phyloP scores from a whole-genome alignment of 2,113 vertebrate genomes.

The Brachirus orientalis region DNA sequence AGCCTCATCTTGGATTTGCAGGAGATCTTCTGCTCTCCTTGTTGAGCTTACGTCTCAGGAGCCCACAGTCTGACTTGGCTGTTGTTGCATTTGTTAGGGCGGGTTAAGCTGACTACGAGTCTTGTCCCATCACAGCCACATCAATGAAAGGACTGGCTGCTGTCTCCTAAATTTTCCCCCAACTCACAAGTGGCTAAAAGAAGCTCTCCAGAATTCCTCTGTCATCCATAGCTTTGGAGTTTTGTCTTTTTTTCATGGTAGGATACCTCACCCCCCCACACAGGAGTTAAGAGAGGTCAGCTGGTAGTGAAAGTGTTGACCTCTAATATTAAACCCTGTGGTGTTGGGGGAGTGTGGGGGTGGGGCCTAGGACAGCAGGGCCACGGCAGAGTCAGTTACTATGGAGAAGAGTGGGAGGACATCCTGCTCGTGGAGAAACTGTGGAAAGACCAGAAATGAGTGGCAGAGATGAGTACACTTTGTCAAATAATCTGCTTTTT shows the following conservation, averaged over 20 bases:
- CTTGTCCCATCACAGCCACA: slow-evolving; percentile 3
- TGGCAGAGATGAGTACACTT: not conserved
- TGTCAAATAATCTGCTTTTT: not conserved
- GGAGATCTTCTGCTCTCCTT: slow-evolving; percentile 42
- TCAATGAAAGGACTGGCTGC: slow-evolving; percentile 1
- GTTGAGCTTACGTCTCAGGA: no score
- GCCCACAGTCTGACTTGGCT: slow-evolving; percentile 41
- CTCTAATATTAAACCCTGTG: slow-evolving; percentile 49
- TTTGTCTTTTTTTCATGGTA: slow-evolving; percentile 54
- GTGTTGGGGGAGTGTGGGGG: slow-evolving; percentile 33
- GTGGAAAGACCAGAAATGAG: slow-evolving; percentile 13
- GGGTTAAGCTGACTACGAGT: slow-evolving; percentile 31
- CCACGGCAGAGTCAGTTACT: slow-evolving; percentile 74
- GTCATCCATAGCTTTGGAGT: slow-evolving; percentile 25
- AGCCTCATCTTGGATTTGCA: no score
- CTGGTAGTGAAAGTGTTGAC: slow-evolving; percentile 60
- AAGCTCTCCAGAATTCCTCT: slow-evolving; percentile 53
- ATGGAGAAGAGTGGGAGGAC: slow-evolving; percentile 83
- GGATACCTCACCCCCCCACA: slow-evolving; percentile 13
- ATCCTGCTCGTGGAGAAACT: slow-evolving; percentile 92
- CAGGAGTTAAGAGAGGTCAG: slow-evolving; percentile 53
- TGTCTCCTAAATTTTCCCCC: not conserved
- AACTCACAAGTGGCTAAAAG: slow-evolving; percentile 26
- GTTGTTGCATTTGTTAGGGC: slow-evolving; percentile 4
- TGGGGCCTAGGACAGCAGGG: slow-evolving; percentile 59